Conservation (phyloP, 2,888 invertebrate genomes). For the Hyles lineata region DNA sequence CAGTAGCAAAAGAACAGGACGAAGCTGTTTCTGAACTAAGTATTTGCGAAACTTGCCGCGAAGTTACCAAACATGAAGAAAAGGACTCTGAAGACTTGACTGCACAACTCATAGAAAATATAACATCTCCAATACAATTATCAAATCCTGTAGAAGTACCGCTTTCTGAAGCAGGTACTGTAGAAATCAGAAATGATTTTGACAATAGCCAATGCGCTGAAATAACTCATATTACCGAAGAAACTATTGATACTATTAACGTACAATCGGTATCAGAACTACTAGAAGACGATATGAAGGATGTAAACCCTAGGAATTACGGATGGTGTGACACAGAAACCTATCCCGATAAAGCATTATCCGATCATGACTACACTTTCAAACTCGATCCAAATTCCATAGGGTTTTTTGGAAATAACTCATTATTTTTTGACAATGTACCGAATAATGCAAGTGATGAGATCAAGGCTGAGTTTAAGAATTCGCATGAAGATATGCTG, state of each 20-base stretch:
- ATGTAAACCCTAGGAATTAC: slow-evolving; percentile 47
- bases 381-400: slow-evolving; percentile 53
- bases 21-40: slow-evolving; percentile 59
- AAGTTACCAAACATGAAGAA: slow-evolving; percentile 64
- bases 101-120: slow-evolving; percentile 72
- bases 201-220: slow-evolving; percentile 56
- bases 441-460: slow-evolving; percentile 70
- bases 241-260: slow-evolving; percentile 69
- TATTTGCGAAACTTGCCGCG: slow-evolving; percentile 72
- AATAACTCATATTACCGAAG: slow-evolving; percentile 68
- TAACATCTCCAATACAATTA: slow-evolving; percentile 73
- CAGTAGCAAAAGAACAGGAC: slow-evolving; percentile 33
- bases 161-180: slow-evolving; percentile 50
- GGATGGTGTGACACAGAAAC: slow-evolving; percentile 53
- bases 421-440: slow-evolving; percentile 62
- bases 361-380: slow-evolving; percentile 54
- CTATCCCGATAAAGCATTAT: slow-evolving; percentile 17
- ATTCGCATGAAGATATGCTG: slow-evolving; percentile 59
- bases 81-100: slow-evolving; percentile 66
- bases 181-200: slow-evolving; percentile 46
- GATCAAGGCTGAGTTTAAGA: slow-evolving; percentile 67
- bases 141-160: slow-evolving; percentile 69
- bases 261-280: slow-evolving; percentile 65
- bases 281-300: slow-evolving; percentile 50
- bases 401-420: slow-evolving; percentile 60